These are phyloP conservation scores for Chalcis sispes DNA, from an alignment of 2,888 invertebrate genomes.

Conservation along the genomic window DNA sequence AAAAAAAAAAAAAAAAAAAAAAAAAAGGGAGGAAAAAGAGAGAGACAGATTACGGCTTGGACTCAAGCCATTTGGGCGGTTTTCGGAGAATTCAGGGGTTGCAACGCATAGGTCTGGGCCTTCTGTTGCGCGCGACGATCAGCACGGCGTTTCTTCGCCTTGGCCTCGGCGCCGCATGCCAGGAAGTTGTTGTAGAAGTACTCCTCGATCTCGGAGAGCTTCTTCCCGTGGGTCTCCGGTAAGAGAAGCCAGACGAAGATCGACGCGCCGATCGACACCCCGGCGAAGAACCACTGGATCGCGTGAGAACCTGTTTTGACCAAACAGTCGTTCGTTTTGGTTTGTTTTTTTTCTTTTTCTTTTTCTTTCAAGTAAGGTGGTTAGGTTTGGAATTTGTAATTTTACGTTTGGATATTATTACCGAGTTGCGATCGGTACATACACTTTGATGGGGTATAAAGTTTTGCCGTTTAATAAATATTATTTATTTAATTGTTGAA, in stretches of 20 bases:
- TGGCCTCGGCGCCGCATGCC: slow-evolving; percentile 67
- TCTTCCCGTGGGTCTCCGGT: slow-evolving; percentile 77
- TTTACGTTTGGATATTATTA: neutral
- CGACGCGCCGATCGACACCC: slow-evolving; percentile 74
- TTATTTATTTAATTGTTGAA: too few relatives aligned
- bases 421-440: neutral
- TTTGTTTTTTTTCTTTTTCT: too few relatives aligned
- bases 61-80: slow-evolving; percentile 62
- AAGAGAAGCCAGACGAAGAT: slow-evolving; percentile 76
- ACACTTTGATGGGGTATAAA: too few relatives aligned
- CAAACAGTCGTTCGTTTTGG: neutral
- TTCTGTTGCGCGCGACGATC: slow-evolving; percentile 63
- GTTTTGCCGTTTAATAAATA: too few relatives aligned
- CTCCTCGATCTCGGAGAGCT: slow-evolving; percentile 76
- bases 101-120: slow-evolving; percentile 62
- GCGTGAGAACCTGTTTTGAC: slow-evolving; percentile 76
- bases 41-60: neutral
- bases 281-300: slow-evolving; percentile 79
- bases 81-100: slow-evolving; percentile 68
- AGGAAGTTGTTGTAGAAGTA: slow-evolving; percentile 76
- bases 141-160: slow-evolving; percentile 63
- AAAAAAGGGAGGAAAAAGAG: slow-evolving; percentile 1
- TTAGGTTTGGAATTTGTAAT: too few relatives aligned
- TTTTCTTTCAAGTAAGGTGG: too few relatives aligned
- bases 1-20: neutral